Evolutionary conservation across 2,888 invertebrate genomes (phyloP), one percentile per base, ranked within the genome.

Genomic region (Drosophila kokeensis): DNA sequence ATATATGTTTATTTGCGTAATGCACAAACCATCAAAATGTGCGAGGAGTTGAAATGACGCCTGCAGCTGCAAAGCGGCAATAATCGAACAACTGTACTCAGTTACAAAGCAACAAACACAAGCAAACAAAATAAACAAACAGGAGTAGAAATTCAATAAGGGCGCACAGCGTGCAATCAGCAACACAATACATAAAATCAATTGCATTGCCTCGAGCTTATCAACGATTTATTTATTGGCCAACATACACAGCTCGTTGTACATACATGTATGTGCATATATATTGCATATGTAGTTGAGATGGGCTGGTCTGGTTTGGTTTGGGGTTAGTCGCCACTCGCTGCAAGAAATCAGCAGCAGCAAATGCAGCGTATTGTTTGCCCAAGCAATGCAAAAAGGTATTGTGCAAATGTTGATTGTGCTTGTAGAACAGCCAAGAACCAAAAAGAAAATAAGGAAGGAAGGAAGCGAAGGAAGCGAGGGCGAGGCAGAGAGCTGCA

Each of bases 331-430:
- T 27, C 27, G 40, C 53, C 32, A 32, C 11, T 53, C 40, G 49
- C 73, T 86, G 73, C 81, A 89, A 86, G 87, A 59, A 36, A 55
- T 36, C 38, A 55, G 55, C 29, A 29, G 68, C 82, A 59, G 71
- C 74, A 83, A 81, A 75, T 84, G 90, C 79, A 79, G 74, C 82
- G 71, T 69, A 76, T 73, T 90, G 85, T 87, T 89, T 89, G 86
- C 75, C 59, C 40, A 71, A 55, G 49, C 54, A 74, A 78, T 89
- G 84, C 87, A 74, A 89, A 84, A 84, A 81, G 90, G 72, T 76
- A 79, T 72, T 87, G 73, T 73, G 76, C 87, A 90, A 90, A 86
- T 86, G 89, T 89, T 88, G 90, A 88, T 89, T 89, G 89, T 75
- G 67, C 72, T 66, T 40, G 32, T 48, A 54, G 62, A 71, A 65